A percentile compares a stretch with the other conserved stretches of the same genome.
Evolutionary conservation across 1,140 invertebrate genomes (phyloP).

Genomic region (Globodera ellingtonae): DNA sequence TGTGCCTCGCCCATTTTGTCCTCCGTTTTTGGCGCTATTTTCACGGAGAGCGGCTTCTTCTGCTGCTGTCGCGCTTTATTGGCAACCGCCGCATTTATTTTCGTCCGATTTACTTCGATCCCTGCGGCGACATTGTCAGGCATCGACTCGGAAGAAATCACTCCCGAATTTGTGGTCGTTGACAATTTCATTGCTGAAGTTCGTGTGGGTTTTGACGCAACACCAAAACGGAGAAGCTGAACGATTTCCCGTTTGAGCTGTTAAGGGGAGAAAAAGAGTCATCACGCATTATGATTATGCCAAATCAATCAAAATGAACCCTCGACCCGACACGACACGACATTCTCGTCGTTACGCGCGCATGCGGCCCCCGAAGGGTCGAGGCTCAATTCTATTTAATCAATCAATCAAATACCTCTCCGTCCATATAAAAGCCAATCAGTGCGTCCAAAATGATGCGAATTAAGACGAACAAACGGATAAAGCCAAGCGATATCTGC

Average conservation of each 20-base stretch:
- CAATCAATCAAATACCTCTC: slow-evolving; percentile 3
- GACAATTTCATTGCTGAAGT: slow-evolving; percentile 3
- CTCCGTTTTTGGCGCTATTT: slow-evolving; percentile 15
- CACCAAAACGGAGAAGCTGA: neutral
- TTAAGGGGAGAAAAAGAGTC: neutral
- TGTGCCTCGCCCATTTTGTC: neutral
- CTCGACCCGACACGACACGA: too few species aligned
- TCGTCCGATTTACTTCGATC: slow-evolving; percentile 3
- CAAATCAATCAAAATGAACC: neutral
- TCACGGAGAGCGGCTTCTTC: neutral
- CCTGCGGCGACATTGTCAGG: slow-evolving; percentile 12
- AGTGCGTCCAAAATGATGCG: slow-evolving; percentile 29
- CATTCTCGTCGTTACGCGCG: too few species aligned
- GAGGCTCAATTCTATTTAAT: too few species aligned
- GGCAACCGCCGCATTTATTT: neutral
- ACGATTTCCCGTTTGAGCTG: slow-evolving; percentile 13
- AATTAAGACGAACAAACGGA: slow-evolving; percentile 25
- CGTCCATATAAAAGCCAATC: slow-evolving; percentile 25
- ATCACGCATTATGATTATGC: neutral
- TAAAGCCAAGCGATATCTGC: slow-evolving; percentile 22
- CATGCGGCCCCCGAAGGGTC: too few species aligned
- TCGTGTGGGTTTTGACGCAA: neutral
- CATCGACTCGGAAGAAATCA: slow-evolving; percentile 12
- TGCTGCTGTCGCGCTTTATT: neutral
- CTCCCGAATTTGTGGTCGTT: slow-evolving; percentile 25